Percentiles rank a stretch among this genome's conserved stretches.
Conservation (phyloP, 2,797 vertebrate genomes). For the Vireo griseus region DNA sequence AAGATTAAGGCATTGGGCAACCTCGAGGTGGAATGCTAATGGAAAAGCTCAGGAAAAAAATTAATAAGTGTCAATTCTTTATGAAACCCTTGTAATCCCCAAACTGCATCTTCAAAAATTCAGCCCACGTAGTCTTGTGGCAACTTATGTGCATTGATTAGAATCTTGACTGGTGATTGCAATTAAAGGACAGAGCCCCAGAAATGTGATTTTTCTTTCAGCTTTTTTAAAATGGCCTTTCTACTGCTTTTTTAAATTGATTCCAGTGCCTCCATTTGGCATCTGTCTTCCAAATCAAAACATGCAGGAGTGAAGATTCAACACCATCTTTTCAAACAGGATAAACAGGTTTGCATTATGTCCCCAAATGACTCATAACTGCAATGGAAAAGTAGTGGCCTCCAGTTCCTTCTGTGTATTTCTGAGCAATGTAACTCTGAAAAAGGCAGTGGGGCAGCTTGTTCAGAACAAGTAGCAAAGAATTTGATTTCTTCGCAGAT, state of each 20-base stretch:
- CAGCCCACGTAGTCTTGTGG: neutral
- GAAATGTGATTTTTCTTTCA: neutral
- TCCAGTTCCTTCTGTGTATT: neutral
- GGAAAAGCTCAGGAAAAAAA: neutral
- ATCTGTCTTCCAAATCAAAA: neutral
- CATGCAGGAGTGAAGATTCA: neutral
- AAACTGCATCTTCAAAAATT: neutral
- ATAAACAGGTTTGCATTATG: neutral
- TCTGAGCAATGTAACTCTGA: neutral
- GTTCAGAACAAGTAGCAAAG: neutral
- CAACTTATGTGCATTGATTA: neutral
- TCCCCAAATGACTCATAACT: neutral
- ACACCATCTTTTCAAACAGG: neutral
- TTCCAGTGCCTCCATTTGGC: neutral
- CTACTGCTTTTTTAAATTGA: neutral
- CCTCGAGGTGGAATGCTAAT: neutral
- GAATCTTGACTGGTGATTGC: neutral
- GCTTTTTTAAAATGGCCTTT: neutral
- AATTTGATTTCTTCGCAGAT: neutral
- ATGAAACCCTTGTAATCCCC: neutral
- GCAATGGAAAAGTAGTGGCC: neutral
- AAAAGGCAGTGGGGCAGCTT: neutral
- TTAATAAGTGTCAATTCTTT: neutral
- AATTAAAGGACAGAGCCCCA: neutral
- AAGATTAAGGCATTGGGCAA: neutral